Base-by-base conservation (phyloP, 2,797 vertebrate species). In the Nannoperca australis region DNA sequence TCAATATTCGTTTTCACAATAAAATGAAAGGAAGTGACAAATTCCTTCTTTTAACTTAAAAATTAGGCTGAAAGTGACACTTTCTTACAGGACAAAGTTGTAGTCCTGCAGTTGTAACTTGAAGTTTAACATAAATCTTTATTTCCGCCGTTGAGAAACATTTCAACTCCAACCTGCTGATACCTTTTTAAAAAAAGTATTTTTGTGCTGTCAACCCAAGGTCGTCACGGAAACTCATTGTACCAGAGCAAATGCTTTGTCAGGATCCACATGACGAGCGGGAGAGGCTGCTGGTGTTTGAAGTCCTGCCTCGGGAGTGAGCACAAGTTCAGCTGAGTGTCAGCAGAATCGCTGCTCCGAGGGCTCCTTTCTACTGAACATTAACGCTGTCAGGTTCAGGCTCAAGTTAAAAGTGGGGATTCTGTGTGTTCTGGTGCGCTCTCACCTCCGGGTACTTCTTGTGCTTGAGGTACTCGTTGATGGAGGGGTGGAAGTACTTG, bases 361-460 rank as follows among this genome's bases (percentile, higher is more conserved):
- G 59, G 68, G 27, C 5, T 61, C 20, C 3, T 12, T 32, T 71
- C 62, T 40, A 1, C 20, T 36, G 20, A 13, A 2, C 47, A 2
- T 56, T n/a, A 11, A 4, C 62, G 18, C 36, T 30, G 0, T 73
- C 18, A 50, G 1, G 75, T 71, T 72, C 12, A 51, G 32, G 18
- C 14, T 53, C 3, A 5, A 14, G 20, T 49, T 1, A 22, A 62
- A 62, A 51, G n/a, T 3, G 14, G 30, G 3, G 4, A 18, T 5
- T 32, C 3, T 53, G 51, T 27, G 3, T 64, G 40, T 60, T 56
- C 38, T 11, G 9, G 36, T 58, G 58, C 3, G 4, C 15, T 81
- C 96, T 95, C 88, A 99, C 98, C 96, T 97, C 96, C 1, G 98
- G 98, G 87, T 96, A 96, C 94, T 99, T 99, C 95, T 99, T 99